Percentiles rank a stretch among this genome's conserved stretches.
Conservation (phyloP, 2,888 invertebrate species). For the Drosophila merina region DNA sequence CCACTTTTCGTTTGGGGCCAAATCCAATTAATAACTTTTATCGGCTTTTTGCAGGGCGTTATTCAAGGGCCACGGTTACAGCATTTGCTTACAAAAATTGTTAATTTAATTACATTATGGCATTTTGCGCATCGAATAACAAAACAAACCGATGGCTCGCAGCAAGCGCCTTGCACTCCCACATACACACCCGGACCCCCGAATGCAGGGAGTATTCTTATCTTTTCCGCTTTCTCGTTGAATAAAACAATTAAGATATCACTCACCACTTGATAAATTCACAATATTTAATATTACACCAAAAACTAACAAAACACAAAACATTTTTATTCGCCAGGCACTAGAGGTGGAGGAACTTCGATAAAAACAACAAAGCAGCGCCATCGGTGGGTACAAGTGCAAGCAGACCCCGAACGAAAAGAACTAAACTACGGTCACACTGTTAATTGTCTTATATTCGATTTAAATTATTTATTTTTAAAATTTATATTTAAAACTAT, state of each 20-base stretch:
- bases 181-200: slow-evolving; percentile 4
- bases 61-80: slow-evolving; percentile 8
- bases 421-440: too few species aligned
- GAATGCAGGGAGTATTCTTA: slow-evolving; percentile 23
- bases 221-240: slow-evolving; percentile 6
- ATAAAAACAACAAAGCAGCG: slow-evolving; percentile 33
- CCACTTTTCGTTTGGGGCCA: background rate
- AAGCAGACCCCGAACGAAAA: background rate
- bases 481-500: background rate
- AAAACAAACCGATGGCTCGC: slow-evolving; percentile 60
- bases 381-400: too few species aligned
- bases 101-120: slow-evolving; percentile 62
- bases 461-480: background rate
- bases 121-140: slow-evolving; percentile 63
- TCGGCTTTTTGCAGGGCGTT: background rate
- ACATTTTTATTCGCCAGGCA: slow-evolving; percentile 47
- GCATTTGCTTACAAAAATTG: slow-evolving; percentile 29
- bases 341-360: slow-evolving; percentile 2
- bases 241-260: slow-evolving; percentile 26
- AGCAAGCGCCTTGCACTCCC: slow-evolving; percentile 9
- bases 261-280: slow-evolving; percentile 64
- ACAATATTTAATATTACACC: slow-evolving; percentile 64
- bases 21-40: slow-evolving; percentile 16
- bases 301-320: slow-evolving; percentile 73
- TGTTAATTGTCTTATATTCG: background rate